Base-by-base conservation (phyloP, 2,797 vertebrate species). In the Tamandua tetradactyla region DNA sequence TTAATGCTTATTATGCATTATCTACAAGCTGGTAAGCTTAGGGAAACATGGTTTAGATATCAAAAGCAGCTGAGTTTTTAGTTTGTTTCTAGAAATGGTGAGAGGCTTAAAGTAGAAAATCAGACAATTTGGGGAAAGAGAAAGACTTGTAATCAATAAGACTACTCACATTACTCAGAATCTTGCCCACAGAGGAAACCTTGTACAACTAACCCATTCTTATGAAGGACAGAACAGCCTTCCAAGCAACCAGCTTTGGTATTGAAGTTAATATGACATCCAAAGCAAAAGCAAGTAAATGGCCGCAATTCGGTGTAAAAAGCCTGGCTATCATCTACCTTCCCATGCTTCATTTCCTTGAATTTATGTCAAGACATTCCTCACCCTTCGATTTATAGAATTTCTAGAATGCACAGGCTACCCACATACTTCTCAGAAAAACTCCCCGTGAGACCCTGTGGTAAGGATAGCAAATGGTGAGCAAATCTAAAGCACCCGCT, bases 331-430 rank as follows among this genome's bases (percentile, higher is more conserved):
- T 89, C 88, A 93, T 78, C 30, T 93, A 10, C 84, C 81, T 92
- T 87, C 78, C 44, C 93, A 25, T 94, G 62, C 55, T 96, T 96
- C 93, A 96, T 96, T 97, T 96, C 94, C 94, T 94, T 15, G 10
- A 18, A 64, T 96, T 96, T 95, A 94, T 83, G 82, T 83, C 69
- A 92, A 93, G 93, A 87, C 79, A 64, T 79, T 91, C 95, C 27
- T 91, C 87, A 95, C 91, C 52, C 9, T 91, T 59, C 86, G 94
- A 95, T 94, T 97, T 94, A 74, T 66, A 93, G 62, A n/a, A n/a
- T n/a, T n/a, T n/a, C 96, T 93, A 81, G 72, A 92, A 91, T 92
- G 49, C 18, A 87, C 89, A 91, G 64, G 57, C 86, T 95, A 75
- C 82, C 95, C 97, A 96, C 96, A 95, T 49, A 87, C 57, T 82